A percentile compares a stretch with the other conserved stretches of the same genome.
Conservation (phyloP, 2,113 vertebrate genomes). For the Pristiophorus japonicus region DNA sequence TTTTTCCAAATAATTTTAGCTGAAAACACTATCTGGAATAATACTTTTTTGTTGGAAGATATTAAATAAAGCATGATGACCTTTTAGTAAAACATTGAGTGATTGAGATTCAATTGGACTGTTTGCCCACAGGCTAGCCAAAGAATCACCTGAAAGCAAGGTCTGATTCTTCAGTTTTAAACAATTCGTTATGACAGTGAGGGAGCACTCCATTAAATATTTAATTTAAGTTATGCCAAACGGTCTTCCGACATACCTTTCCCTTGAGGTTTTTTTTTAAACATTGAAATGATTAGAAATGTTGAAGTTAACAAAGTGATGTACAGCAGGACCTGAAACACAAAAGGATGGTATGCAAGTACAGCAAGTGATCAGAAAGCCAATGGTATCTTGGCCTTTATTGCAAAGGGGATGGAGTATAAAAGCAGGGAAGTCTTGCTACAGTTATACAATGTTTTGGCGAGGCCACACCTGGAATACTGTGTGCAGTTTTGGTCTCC, state of each 20-base stretch:
- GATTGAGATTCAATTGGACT: background rate
- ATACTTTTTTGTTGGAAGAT: background rate
- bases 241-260: background rate
- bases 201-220: slow-evolving; percentile 15
- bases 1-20: background rate
- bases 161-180: slow-evolving; percentile 15
- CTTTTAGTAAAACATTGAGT: background rate
- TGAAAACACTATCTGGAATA: background rate
- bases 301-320: background rate
- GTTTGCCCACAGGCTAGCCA: background rate
- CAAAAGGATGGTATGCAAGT: too few relatives aligned
- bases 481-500: too few relatives aligned
- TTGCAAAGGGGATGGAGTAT: too few relatives aligned
- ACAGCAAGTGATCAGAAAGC: too few relatives aligned
- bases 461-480: too few relatives aligned
- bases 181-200: slow-evolving; percentile 9
- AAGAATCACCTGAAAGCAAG: slow-evolving; percentile 25
- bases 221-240: slow-evolving; percentile 5
- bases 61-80: background rate
- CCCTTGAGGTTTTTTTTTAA: background rate
- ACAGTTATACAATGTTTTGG: too few relatives aligned
- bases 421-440: too few relatives aligned
- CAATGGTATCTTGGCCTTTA: too few relatives aligned
- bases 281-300: background rate
- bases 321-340: too few relatives aligned